Evolutionary conservation across 2,797 vertebrate species (phyloP), one percentile per base, ranked within the genome.

Genomic region (Xenentodon cancila): DNA sequence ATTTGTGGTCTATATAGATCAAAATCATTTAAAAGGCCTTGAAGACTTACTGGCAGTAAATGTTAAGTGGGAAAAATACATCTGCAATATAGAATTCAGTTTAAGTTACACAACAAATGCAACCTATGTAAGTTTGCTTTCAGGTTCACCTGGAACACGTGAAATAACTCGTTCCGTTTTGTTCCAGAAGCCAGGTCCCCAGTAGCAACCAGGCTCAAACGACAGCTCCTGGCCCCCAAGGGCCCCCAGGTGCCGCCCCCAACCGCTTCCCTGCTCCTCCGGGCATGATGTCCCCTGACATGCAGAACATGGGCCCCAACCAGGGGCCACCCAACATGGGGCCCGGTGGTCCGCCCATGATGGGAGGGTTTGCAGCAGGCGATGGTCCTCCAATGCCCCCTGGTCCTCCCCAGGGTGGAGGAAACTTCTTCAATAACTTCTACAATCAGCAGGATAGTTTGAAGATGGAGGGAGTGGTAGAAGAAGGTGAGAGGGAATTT

Each of bases 361-460:
- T 96, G 93, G 94, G 92, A 51, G 90, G 84, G 13, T 97, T 96
- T 48, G 88, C 87, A 0, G 82, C 94, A 0, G 94, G 91, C 1
- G 96, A 96, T 0, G 89, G 19, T 8, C 7, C 92, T 11, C 34
- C 34, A 9, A 37, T 37, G 34, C 34, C 93, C 0, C 93, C 94
- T 0, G 92, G 92, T 1, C 92, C 94, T 0, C 91, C 95, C 1
- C 94, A 93, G 0, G 90, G 93, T 1, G 84, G 88, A 1, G 94
- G 88, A 37, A 95, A 93, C 65, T 97, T 95, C 81, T 97, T 95
- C 25, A 95, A 96, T 17, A 93, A 91, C 73, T 97, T 96, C 85
- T 97, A 95, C 89, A 94, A 92, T 40, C 96, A 94, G 59, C 95
- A 94, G 46, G 95, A 96, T 17, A 86, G 87, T 16, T 83, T 95